These are phyloP conservation scores for Melinaea menophilus DNA, from an alignment of 2,888 invertebrate genomes.

Conservation along the genomic window DNA sequence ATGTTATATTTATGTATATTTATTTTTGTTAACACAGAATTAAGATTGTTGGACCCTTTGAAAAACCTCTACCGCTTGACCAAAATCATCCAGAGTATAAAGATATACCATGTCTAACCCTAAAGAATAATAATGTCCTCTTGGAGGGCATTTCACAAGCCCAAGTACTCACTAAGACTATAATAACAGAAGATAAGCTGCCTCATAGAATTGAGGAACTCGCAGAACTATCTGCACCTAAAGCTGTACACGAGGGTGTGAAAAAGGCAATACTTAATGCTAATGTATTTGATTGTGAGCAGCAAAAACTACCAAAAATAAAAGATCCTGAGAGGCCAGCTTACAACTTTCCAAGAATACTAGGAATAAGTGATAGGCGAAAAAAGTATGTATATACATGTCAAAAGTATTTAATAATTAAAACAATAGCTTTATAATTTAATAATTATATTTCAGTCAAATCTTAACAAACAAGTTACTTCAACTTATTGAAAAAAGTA, in stretches of 20 bases:
- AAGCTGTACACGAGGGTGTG: conserved; percentile 77
- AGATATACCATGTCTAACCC: conserved; percentile 77
- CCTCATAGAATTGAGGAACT: conserved; percentile 79
- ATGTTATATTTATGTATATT: conserved; percentile 4
- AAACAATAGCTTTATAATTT: neutral
- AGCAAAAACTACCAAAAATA: conserved; percentile 85
- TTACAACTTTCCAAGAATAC: conserved; percentile 83
- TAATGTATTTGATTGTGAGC: conserved; percentile 87
- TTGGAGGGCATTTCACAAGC: conserved; percentile 87
- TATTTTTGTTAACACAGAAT: conserved; percentile 48
- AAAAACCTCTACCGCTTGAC: conserved; percentile 63
- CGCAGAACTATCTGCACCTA: conserved; percentile 69
- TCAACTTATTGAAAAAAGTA: conserved; percentile 82
- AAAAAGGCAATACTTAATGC: conserved; percentile 81
- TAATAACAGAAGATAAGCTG: conserved; percentile 79
- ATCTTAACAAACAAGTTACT: conserved; percentile 81
- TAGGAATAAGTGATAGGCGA: conserved; percentile 85
- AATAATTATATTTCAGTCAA: conserved; percentile 70
- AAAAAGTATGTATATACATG: conserved; percentile 77
- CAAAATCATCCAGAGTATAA: conserved; percentile 83
- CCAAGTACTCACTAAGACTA: conserved; percentile 87
- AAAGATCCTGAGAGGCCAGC: conserved; percentile 84
- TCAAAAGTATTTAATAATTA: neutral
- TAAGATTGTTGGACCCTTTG: conserved; percentile 65
- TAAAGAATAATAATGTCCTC: conserved; percentile 80